phyloP scores from a whole-genome alignment of 2,888 invertebrate species.

The Eupithecia subumbrata region DNA sequence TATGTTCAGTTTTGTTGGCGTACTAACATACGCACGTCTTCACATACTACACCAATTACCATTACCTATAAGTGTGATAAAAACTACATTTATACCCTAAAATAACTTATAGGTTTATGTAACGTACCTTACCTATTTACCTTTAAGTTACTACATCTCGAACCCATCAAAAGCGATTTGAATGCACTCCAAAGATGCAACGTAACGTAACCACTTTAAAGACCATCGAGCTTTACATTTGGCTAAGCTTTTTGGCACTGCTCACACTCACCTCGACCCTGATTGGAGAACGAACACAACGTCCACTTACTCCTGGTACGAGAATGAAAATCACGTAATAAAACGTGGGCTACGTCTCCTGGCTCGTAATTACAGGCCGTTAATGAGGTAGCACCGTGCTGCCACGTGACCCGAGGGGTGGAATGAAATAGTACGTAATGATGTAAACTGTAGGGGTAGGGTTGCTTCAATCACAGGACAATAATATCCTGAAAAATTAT shows the following conservation, averaged over 20 bases:
- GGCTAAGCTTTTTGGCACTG: neutral
- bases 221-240: neutral
- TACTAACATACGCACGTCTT: too few relatives aligned
- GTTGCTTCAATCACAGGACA: neutral
- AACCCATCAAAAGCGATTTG: neutral
- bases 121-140: too few relatives aligned
- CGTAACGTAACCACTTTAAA: neutral
- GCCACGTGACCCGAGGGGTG: slow-evolving; percentile 11
- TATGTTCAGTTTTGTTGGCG: too few relatives aligned
- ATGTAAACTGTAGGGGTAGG: neutral
- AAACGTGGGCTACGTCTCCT: slow-evolving; percentile 2
- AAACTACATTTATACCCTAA: neutral
- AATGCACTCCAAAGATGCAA: neutral
- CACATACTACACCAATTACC: too few relatives aligned
- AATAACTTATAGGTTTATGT: too few relatives aligned
- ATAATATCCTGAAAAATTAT: too few relatives aligned
- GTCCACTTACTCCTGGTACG: neutral
- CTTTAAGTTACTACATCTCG: neutral
- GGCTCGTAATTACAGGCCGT: slow-evolving; percentile 10
- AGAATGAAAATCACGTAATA: slow-evolving; percentile 1
- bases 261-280: neutral
- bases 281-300: neutral
- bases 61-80: neutral
- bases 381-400: slow-evolving; percentile 2
- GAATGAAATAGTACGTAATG: slow-evolving; percentile 8